Percentiles rank a stretch among this genome's conserved stretches.
Conservation (phyloP, 64 coral and sea anemone genomes). For the Hydrozoanthus tunicans region DNA sequence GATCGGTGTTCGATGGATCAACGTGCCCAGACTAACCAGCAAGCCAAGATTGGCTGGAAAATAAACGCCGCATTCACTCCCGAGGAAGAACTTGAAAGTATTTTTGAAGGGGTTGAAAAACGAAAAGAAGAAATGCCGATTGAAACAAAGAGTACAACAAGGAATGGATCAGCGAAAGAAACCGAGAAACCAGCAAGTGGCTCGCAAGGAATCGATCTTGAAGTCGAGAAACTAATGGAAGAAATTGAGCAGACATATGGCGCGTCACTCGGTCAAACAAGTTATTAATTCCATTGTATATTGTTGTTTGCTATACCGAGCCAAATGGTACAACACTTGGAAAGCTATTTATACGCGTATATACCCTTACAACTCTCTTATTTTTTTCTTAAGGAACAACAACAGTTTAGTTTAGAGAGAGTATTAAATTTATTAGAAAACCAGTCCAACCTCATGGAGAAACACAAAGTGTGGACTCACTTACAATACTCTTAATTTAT, state of each 20-base stretch:
- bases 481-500: too few species aligned
- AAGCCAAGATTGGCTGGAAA: neutral
- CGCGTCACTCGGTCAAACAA: neutral
- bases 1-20: too few species aligned
- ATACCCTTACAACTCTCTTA: too few species aligned
- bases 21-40: too few species aligned
- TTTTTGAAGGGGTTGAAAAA: slow-evolving; percentile 25
- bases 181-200: neutral
- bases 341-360: too few species aligned
- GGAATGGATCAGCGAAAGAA: neutral
- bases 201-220: neutral
- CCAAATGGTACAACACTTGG: too few species aligned
- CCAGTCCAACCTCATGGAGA: too few species aligned
- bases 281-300: neutral
- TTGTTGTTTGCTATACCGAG: too few species aligned
- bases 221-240: slow-evolving; percentile 4
- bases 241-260: slow-evolving; percentile 9
- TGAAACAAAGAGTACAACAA: neutral
- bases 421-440: too few species aligned
- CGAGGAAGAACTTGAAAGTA: slow-evolving; percentile 32
- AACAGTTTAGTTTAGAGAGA: too few species aligned
- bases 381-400: too few species aligned
- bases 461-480: too few species aligned
- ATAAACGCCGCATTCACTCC: neutral
- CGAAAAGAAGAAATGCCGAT: slow-evolving; percentile 12